Conservation (phyloP, 1,140 invertebrate species). For the Rhagoletis pomonella region DNA sequence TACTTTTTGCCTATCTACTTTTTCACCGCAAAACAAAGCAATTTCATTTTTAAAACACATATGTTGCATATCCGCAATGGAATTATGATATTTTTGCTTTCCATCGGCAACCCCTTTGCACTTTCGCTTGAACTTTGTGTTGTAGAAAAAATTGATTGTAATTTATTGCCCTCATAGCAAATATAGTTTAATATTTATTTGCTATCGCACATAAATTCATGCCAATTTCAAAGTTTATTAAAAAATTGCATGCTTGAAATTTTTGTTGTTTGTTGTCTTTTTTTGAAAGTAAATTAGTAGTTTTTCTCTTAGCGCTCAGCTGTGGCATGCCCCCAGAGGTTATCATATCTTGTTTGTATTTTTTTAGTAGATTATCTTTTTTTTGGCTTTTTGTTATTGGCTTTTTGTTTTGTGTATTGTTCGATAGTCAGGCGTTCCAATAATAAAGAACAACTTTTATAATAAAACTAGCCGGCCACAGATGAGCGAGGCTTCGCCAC, state of each 20-base stretch:
- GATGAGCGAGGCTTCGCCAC: no score
- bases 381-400: no score
- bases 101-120: not conserved
- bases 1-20: not conserved
- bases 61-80: constrained; percentile 15
- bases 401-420: no score
- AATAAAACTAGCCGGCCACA: no score
- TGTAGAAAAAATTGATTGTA: not conserved
- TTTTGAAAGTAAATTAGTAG: no score
- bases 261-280: not conserved
- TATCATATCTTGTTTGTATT: no score
- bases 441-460: no score
- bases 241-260: not conserved
- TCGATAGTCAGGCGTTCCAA: no score
- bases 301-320: not conserved
- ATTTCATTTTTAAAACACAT: constrained; percentile 37
- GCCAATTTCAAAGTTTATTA: not conserved
- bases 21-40: constrained; percentile 28
- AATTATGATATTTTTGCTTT: not conserved
- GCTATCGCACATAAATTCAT: not conserved
- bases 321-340: not conserved
- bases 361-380: no score
- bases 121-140: not conserved
- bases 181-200: constrained; percentile 40
- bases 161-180: constrained; percentile 20